A percentile compares a stretch with the other conserved stretches of the same genome.
Evolutionary conservation across 2,888 invertebrate genomes (phyloP).

Genomic region (Idaea straminata): DNA sequence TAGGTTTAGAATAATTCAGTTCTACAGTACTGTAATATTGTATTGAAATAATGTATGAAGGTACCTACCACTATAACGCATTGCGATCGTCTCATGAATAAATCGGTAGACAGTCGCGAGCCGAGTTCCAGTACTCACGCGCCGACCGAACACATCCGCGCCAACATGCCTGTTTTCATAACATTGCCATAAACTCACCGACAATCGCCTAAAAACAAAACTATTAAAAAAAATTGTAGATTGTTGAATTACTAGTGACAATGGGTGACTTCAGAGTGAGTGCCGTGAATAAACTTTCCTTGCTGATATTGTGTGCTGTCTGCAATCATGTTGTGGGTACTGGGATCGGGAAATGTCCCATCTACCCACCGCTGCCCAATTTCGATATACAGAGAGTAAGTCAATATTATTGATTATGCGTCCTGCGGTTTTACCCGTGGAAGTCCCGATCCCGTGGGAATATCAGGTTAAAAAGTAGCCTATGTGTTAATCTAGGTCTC

Average conservation of each 20-base stretch:
- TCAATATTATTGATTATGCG: too few species aligned
- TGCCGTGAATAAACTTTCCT: slow-evolving; percentile 37
- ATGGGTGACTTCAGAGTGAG: slow-evolving; percentile 64
- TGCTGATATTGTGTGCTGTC: slow-evolving; percentile 48
- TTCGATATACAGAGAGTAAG: slow-evolving; percentile 83
- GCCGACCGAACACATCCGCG: not conserved
- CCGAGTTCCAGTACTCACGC: slow-evolving; percentile 3
- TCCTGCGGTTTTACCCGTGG: too few species aligned
- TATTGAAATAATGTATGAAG: too few species aligned
- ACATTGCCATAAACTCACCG: not conserved
- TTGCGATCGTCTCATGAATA: not conserved
- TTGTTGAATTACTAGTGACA: slow-evolving; percentile 29
- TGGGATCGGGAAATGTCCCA: slow-evolving; percentile 85
- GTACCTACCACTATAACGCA: not conserved
- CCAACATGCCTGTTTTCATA: slow-evolving; percentile 6
- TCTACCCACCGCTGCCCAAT: slow-evolving; percentile 82
- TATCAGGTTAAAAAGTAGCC: too few species aligned
- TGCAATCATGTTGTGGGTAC: slow-evolving; percentile 53
- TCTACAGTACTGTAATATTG: too few species aligned
- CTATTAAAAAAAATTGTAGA: not conserved
- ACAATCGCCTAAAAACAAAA: not conserved
- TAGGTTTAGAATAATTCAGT: too few species aligned
- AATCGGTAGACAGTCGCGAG: not conserved
- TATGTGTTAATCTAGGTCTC: too few species aligned
- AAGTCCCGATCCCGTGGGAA: too few species aligned